Conservation (phyloP, 30 jellyfish, hydroid and myxozoan species). For the Turritopsis dohrnii region DNA sequence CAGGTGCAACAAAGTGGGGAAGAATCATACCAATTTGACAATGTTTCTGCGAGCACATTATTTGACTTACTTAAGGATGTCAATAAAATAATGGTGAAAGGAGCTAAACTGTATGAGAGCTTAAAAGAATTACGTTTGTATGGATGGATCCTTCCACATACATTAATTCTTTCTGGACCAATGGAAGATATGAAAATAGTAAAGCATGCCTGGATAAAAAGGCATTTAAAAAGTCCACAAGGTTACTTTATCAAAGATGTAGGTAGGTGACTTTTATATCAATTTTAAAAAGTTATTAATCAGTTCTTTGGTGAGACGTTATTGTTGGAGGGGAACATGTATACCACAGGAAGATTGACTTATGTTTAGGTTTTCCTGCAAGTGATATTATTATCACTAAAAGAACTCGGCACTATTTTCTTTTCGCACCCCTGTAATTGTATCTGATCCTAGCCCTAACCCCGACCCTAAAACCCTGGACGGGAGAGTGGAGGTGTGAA, state of each 20-base stretch:
- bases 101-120: slow-evolving; percentile 51
- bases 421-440: too few species aligned
- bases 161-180: slow-evolving; percentile 58
- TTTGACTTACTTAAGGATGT: slow-evolving; percentile 40
- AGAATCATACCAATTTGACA: not conserved
- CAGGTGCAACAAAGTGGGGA: not conserved
- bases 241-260: slow-evolving; percentile 58
- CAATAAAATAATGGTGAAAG: slow-evolving; percentile 50
- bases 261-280: slow-evolving; percentile 47
- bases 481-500: too few species aligned
- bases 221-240: slow-evolving; percentile 60
- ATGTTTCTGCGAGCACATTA: slow-evolving; percentile 30
- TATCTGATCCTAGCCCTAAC: too few species aligned
- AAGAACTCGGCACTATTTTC: too few species aligned
- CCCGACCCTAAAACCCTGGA: too few species aligned
- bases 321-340: too few species aligned
- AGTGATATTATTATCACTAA: too few species aligned
- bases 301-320: too few species aligned
- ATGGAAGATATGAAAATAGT: slow-evolving; percentile 52
- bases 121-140: slow-evolving; percentile 45
- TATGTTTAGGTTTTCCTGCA: too few species aligned
- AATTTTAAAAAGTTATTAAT: too few species aligned
- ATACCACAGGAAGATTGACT: too few species aligned
- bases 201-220: slow-evolving; percentile 60
- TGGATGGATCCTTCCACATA: slow-evolving; percentile 72